Conservation (phyloP, 2,888 invertebrate species). For the Dioctria rufipes region DNA sequence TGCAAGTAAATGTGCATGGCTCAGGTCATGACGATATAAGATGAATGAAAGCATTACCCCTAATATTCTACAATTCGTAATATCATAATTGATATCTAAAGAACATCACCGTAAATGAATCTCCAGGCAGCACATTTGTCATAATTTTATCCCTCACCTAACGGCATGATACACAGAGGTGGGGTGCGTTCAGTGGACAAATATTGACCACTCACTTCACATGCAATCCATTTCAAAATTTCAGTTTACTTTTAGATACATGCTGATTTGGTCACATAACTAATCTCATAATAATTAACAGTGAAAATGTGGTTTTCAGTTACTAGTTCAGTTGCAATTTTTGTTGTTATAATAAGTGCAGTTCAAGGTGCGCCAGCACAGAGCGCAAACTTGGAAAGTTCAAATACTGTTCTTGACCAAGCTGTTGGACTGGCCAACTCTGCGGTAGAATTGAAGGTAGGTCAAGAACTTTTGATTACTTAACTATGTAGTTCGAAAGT, state of each 20-base stretch:
- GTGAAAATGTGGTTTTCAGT: background rate
- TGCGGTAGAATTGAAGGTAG: constrained; percentile 46
- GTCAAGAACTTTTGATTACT: constrained; percentile 13
- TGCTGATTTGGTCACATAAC: background rate
- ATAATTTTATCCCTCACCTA: background rate
- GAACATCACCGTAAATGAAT: background rate
- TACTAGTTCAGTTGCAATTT: background rate
- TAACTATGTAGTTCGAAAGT: background rate
- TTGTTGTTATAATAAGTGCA: background rate
- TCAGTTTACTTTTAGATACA: constrained; percentile 12
- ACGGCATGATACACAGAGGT: background rate
- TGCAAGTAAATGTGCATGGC: too few relatives aligned
- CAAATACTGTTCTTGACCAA: constrained; percentile 35
- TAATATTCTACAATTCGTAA: too few relatives aligned
- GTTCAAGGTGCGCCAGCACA: background rate
- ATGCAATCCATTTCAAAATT: constrained; percentile 18
- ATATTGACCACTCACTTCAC: background rate
- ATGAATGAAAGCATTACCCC: too few relatives aligned
- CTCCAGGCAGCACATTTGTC: background rate
- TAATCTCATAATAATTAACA: background rate
- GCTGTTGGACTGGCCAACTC: constrained; percentile 22
- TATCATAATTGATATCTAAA: too few relatives aligned
- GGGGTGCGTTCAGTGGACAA: background rate
- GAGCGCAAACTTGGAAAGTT: background rate
- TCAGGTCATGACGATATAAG: too few relatives aligned